These are phyloP conservation scores for Sepiola atlantica DNA, from an alignment of 2,888 invertebrate genomes.

Conservation along the genomic window DNA sequence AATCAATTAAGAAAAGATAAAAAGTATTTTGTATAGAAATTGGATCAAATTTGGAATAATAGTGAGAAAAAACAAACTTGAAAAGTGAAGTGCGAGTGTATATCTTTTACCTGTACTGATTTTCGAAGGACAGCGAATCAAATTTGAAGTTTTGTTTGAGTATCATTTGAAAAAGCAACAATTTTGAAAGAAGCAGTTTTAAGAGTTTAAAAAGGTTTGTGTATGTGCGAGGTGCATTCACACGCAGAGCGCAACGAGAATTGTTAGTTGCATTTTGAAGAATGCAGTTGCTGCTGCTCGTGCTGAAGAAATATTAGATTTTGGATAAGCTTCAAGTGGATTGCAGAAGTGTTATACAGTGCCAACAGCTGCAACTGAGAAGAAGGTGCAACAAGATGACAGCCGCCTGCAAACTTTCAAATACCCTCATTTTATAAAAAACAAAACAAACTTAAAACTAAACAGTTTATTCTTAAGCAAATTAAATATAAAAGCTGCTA, in stretches of 20 bases:
- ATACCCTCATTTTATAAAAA: background rate
- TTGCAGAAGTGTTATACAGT: background rate
- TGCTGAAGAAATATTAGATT: background rate
- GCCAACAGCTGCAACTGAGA: background rate
- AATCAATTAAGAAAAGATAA: background rate
- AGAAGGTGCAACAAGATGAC: background rate
- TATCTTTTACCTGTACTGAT: background rate
- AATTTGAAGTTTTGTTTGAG: background rate
- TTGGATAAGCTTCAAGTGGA: background rate
- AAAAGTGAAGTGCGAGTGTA: no score
- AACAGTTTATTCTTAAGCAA: background rate
- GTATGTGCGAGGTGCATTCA: background rate
- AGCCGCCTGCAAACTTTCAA: background rate
- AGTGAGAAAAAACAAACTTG: background rate
- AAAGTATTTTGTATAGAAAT: background rate
- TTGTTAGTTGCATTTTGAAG: background rate
- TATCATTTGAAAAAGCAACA: background rate
- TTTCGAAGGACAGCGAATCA: background rate
- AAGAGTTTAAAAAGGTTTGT: background rate
- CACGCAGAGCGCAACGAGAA: background rate
- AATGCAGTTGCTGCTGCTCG: background rate
- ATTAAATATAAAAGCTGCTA: no score
- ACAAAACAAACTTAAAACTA: background rate
- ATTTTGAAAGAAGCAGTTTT: background rate
- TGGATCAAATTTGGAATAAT: background rate